Evolutionary conservation across 2,797 vertebrate genomes (phyloP), one percentile per base, ranked within the genome.

Genomic region (Hozukius guyotensis): DNA sequence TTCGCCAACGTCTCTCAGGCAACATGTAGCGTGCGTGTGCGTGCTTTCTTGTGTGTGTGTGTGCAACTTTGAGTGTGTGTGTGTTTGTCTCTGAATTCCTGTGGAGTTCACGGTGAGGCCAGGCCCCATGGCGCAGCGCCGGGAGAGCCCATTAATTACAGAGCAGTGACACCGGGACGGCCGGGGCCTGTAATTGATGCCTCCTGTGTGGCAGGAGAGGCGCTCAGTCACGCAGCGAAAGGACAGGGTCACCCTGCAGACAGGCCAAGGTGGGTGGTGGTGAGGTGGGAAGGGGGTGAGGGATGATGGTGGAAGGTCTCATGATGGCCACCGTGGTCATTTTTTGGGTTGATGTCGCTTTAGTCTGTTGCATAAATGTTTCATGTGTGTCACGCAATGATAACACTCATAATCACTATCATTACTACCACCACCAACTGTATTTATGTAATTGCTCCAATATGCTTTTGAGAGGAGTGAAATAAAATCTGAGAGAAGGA

Each of bases 111-210:
- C 83, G 74, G 90, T 80, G 91, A 95, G 95, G 96, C 92, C 96
- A 95, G 90, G 89, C 89, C 94, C 93, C 89, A 90, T 92, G 94
- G 94, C 89, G 87, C 92, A 95, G 93, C 76, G 87, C 92, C 78
- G 88, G 90, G 93, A 92, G 93, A 94, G 94, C 89, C 93, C 95
- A 96, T 96, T 96, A 95, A 96, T 96, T 96, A 96, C 94, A 92
- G 90, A 77, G 90, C 93, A 89, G 91, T 95, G 95, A 96, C 96
- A 95, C 90, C 62, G 88, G 94, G 94, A 95, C 87, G 83, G 93
- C 86, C 84, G 5, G 83, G 87, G 90, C 85, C 92, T 93, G 94
- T 95, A 96, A 96, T 94, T 92, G 95, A 95, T 96, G 95, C 94
- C 95, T 96, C 93, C 94, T 93, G 93, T 95, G 94, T 90, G 85